Conservation (phyloP, 1,140 invertebrate species). For the Drosophila pallidifrons region DNA sequence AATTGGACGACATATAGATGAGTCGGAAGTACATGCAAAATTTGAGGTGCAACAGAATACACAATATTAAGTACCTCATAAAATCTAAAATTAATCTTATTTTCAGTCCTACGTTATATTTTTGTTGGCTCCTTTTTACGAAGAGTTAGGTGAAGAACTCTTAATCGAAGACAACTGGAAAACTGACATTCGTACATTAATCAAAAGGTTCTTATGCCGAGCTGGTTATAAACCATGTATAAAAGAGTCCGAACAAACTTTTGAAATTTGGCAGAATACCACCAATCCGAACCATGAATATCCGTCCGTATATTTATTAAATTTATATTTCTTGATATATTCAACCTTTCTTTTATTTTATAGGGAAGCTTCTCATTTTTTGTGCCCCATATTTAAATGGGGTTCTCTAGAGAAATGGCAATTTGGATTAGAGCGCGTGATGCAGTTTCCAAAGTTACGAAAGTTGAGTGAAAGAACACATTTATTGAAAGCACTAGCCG, state of each 20-base stretch:
- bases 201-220: constrained; percentile 89
- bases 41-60: constrained; percentile 87
- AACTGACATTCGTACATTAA: constrained; percentile 87
- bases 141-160: constrained; percentile 86
- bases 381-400: constrained; percentile 92
- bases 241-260: constrained; percentile 88
- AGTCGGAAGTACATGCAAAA: constrained; percentile 88
- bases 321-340: background rate
- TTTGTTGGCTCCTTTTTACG: constrained; percentile 88
- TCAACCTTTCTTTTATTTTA: constrained; percentile 5
- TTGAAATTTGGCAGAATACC: constrained; percentile 88
- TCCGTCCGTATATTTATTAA: constrained; percentile 87
- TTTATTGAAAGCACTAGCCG: constrained; percentile 90
- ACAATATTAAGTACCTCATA: background rate
- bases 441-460: constrained; percentile 89
- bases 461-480: constrained; percentile 90
- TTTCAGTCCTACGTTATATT: constrained; percentile 88
- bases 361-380: constrained; percentile 90
- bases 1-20: constrained; percentile 89
- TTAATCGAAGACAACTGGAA: constrained; percentile 87
- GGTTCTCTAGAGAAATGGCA: constrained; percentile 91
- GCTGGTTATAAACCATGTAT: constrained; percentile 91
- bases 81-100: background rate
- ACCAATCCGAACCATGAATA: constrained; percentile 90
- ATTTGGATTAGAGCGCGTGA: constrained; percentile 90